These are phyloP conservation scores for Anoplophora glabripennis DNA, from an alignment of 1,140 invertebrate genomes.

Conservation along the genomic window DNA sequence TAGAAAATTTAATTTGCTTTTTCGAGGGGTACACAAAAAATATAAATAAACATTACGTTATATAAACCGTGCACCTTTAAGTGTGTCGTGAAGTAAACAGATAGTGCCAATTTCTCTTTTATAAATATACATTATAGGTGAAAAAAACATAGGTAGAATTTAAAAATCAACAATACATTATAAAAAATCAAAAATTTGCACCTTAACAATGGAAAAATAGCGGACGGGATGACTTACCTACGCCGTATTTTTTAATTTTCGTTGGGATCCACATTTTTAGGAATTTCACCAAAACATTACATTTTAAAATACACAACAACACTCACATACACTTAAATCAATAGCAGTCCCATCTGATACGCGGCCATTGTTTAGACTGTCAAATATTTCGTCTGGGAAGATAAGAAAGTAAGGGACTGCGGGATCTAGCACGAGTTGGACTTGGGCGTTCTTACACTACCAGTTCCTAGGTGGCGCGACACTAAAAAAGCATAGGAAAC, in stretches of 20 bases:
- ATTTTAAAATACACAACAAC: constrained; percentile 33
- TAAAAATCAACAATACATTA: too few species aligned
- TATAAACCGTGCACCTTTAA: constrained; percentile 3
- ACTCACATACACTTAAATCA: constrained; percentile 32
- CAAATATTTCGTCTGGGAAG: constrained; percentile 4
- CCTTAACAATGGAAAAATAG: neutral
- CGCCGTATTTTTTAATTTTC: constrained; percentile 63
- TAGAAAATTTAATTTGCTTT: neutral
- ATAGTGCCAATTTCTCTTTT: neutral
- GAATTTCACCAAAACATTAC: constrained; percentile 32
- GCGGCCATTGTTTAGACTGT: constrained; percentile 33
- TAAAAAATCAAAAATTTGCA: too few species aligned
- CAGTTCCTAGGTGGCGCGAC: too few species aligned
- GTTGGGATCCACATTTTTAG: constrained; percentile 60
- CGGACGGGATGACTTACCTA: constrained; percentile 53
- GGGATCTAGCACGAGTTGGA: too few species aligned
- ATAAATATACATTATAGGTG: neutral
- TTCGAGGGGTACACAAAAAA: neutral
- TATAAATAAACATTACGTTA: constrained; percentile 5
- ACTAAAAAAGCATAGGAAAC: too few species aligned
- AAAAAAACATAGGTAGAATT: too few species aligned
- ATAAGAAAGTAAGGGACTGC: neutral
- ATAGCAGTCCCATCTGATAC: constrained; percentile 27
- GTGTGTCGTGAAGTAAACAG: neutral
- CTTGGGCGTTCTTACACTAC: too few species aligned